Percentiles rank a stretch among this genome's conserved stretches.
Evolutionary conservation across 2,797 vertebrate genomes (phyloP).

Genomic region (Vespertilio murinus): DNA sequence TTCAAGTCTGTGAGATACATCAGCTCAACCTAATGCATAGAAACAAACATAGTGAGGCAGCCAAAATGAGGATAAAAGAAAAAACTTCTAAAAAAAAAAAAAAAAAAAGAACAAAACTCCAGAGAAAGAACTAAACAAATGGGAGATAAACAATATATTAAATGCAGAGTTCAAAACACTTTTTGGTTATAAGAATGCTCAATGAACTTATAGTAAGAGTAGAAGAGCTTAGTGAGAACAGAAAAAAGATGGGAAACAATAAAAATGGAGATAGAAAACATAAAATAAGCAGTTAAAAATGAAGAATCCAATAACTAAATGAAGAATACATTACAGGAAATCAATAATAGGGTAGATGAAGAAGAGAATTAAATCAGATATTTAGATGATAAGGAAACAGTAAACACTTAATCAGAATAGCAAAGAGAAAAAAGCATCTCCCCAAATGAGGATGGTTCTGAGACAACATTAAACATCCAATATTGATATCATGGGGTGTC

Average conservation of each 20-base stretch:
- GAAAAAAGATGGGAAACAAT: background rate
- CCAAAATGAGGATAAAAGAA: background rate
- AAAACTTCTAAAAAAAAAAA: background rate
- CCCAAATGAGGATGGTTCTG: background rate
- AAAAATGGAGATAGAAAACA: background rate
- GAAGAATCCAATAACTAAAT: background rate
- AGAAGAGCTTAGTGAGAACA: background rate
- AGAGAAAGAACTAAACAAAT: background rate
- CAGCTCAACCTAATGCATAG: background rate
- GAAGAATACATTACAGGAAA: background rate
- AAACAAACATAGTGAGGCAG: background rate
- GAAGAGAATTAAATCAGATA: background rate
- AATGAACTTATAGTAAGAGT: background rate
- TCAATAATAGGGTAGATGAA: background rate
- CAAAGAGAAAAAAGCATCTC: background rate
- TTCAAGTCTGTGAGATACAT: background rate
- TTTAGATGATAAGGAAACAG: background rate
- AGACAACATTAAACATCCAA: background rate
- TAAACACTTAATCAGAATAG: background rate
- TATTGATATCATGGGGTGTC: background rate
- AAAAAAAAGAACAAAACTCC: background rate
- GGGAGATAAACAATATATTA: background rate
- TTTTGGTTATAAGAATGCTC: background rate
- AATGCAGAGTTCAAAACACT: background rate
- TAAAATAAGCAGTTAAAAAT: background rate